Percentiles rank a stretch among this genome's conserved stretches.
These are phyloP conservation scores for Heterocephalus glaber DNA, from an alignment of 2,113 vertebrate species.

Conservation along the genomic window DNA sequence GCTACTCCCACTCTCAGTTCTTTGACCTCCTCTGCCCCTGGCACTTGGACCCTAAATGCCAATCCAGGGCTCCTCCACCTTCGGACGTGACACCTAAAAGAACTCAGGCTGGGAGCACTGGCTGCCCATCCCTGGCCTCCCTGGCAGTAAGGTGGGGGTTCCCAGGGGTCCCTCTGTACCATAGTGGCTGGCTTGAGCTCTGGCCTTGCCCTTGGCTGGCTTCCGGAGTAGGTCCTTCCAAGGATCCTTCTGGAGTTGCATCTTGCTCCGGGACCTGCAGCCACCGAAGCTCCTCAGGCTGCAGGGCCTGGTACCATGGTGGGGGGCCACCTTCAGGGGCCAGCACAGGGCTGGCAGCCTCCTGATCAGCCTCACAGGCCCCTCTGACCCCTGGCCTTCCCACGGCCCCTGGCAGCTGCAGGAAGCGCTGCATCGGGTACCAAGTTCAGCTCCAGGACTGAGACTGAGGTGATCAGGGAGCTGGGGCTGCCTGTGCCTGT, in stretches of 20 bases:
- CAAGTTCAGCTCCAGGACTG: background rate
- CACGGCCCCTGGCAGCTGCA: slow-evolving; percentile 89
- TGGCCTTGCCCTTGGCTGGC: slow-evolving; percentile 70
- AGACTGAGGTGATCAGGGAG: background rate
- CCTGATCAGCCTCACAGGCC: slow-evolving; percentile 84
- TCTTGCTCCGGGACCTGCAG: slow-evolving; percentile 83
- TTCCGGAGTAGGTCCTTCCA: slow-evolving; percentile 80
- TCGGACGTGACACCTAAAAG: background rate
- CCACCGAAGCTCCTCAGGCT: slow-evolving; percentile 91
- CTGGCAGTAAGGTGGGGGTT: fast-evolving
- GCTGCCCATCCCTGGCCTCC: background rate
- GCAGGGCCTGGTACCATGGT: slow-evolving; percentile 92
- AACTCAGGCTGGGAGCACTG: background rate
- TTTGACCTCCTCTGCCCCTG: fast-evolving
- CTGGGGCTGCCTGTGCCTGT: background rate
- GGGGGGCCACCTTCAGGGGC: slow-evolving; percentile 87
- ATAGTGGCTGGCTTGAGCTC: slow-evolving; percentile 85
- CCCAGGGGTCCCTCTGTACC: slow-evolving; percentile 84
- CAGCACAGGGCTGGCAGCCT: slow-evolving; percentile 92
- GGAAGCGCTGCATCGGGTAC: slow-evolving; percentile 91
- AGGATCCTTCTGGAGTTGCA: slow-evolving; percentile 75
- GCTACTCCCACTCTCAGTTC: background rate
- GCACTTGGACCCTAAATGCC: background rate
- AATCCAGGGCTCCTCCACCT: background rate
- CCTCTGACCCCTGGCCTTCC: slow-evolving; percentile 75